These are phyloP conservation scores for Pyralis farinalis DNA, from an alignment of 2,888 invertebrate genomes.

Conservation along the genomic window DNA sequence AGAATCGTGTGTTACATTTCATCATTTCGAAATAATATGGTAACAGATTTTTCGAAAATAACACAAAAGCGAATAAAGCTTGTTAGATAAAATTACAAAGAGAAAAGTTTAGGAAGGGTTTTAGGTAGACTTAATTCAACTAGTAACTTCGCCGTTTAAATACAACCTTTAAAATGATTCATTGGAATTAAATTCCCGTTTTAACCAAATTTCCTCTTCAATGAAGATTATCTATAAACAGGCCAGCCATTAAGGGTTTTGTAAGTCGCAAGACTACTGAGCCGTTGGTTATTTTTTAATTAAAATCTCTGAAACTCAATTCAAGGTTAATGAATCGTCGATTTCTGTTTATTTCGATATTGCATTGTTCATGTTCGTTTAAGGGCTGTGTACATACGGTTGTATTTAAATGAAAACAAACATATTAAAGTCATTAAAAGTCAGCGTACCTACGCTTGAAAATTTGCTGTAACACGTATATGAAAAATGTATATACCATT, in stretches of 20 bases:
- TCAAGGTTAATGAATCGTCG: slow-evolving; percentile 71
- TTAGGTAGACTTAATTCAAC: too few species aligned
- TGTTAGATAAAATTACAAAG: too few species aligned
- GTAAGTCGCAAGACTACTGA: slow-evolving; percentile 46
- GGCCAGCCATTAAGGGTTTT: slow-evolving; percentile 54
- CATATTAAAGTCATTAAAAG: too few species aligned
- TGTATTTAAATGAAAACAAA: background rate
- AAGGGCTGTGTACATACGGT: slow-evolving; percentile 31
- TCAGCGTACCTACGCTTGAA: background rate
- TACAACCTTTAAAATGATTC: background rate
- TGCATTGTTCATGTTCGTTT: slow-evolving; percentile 40
- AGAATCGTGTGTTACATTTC: too few species aligned
- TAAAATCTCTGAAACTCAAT: slow-evolving; percentile 59
- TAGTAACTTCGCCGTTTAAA: too few species aligned
- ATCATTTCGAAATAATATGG: too few species aligned
- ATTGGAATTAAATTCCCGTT: slow-evolving; percentile 15
- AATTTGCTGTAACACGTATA: too few species aligned
- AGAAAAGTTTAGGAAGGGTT: too few species aligned
- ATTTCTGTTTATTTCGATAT: slow-evolving; percentile 56
- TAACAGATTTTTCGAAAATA: too few species aligned
- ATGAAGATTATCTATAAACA: slow-evolving; percentile 11
- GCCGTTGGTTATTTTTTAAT: slow-evolving; percentile 69
- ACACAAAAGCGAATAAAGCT: too few species aligned
- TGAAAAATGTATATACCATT: too few species aligned
- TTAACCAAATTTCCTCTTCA: background rate